Evolutionary conservation across 2,888 invertebrate genomes (phyloP).

Genomic region (Taphrorychus bicolor): DNA sequence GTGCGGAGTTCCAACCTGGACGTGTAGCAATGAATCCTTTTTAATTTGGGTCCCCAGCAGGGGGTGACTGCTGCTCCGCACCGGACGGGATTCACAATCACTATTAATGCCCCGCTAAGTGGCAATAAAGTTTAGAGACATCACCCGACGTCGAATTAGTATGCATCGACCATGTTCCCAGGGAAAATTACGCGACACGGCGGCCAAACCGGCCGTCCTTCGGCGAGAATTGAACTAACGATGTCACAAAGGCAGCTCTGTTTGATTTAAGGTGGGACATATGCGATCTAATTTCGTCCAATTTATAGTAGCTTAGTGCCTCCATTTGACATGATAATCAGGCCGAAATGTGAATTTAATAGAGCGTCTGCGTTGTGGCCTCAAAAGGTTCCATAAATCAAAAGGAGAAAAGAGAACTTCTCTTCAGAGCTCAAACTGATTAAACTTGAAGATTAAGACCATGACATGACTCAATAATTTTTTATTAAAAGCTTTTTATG

Average conservation of each 20-base stretch:
- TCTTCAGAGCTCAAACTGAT: not conserved
- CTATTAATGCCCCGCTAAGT: slow-evolving; percentile 59
- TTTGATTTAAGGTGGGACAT: slow-evolving; percentile 37
- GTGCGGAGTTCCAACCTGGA: slow-evolving; percentile 46
- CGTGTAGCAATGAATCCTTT: slow-evolving; percentile 39
- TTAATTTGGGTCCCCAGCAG: slow-evolving; percentile 31
- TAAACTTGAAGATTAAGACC: not conserved
- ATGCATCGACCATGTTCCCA: slow-evolving; percentile 54
- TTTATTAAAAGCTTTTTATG: no score
- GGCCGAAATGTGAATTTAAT: slow-evolving; percentile 5
- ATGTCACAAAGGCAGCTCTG: slow-evolving; percentile 49
- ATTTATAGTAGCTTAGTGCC: slow-evolving; percentile 14
- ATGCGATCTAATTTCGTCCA: slow-evolving; percentile 23
- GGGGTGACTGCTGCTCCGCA: slow-evolving; percentile 35
- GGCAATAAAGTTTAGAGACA: slow-evolving; percentile 56
- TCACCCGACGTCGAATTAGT: slow-evolving; percentile 51
- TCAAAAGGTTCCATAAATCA: not conserved
- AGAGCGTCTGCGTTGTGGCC: not conserved
- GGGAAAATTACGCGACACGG: slow-evolving; percentile 43
- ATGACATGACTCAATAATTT: not conserved
- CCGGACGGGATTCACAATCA: slow-evolving; percentile 50
- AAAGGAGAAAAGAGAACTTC: not conserved
- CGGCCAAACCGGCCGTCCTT: slow-evolving; percentile 47
- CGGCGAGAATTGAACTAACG: slow-evolving; percentile 56
- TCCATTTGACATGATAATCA: slow-evolving; percentile 11